Evolutionary conservation across 2,888 invertebrate genomes (phyloP).

Genomic region (Temnothorax unifasciatus): DNA sequence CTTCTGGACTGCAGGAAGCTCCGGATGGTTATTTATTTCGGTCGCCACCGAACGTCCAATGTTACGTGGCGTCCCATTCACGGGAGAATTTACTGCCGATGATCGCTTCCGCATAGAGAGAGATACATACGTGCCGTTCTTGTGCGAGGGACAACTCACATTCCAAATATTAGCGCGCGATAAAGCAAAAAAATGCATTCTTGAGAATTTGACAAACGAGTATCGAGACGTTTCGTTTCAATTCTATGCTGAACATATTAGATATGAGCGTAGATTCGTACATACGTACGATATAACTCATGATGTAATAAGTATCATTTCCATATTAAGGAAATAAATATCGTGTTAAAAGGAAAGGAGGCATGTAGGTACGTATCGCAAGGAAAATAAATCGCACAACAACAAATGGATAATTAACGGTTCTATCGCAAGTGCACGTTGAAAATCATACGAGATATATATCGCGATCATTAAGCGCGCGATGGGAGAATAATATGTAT

Average conservation of each 20-base stretch:
- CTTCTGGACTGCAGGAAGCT: conserved; percentile 54
- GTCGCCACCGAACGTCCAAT: conserved; percentile 42
- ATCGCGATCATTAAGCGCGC: conserved; percentile 27
- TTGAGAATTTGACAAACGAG: neutral
- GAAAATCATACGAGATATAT: conserved; percentile 17
- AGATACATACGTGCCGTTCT: neutral
- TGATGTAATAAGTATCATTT: neutral
- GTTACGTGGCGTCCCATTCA: conserved; percentile 59
- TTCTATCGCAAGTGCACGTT: neutral
- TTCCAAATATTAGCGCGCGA: conserved; percentile 33
- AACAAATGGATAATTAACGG: conserved; percentile 6
- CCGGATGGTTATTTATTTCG: conserved; percentile 66
- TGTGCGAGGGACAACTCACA: conserved; percentile 31
- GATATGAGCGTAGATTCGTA: neutral
- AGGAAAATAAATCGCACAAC: neutral
- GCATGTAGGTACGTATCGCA: neutral
- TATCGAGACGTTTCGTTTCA: neutral
- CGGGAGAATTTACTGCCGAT: conserved; percentile 63
- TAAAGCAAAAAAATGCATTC: neutral
- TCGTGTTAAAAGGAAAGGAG: neutral
- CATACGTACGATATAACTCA: neutral
- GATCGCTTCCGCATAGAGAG: conserved; percentile 54
- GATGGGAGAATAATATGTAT: conserved; percentile 34
- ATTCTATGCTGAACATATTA: neutral
- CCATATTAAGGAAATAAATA: conserved; percentile 5